Conservation (phyloP, 2,888 invertebrate species). For the Coelinius sp. region DNA sequence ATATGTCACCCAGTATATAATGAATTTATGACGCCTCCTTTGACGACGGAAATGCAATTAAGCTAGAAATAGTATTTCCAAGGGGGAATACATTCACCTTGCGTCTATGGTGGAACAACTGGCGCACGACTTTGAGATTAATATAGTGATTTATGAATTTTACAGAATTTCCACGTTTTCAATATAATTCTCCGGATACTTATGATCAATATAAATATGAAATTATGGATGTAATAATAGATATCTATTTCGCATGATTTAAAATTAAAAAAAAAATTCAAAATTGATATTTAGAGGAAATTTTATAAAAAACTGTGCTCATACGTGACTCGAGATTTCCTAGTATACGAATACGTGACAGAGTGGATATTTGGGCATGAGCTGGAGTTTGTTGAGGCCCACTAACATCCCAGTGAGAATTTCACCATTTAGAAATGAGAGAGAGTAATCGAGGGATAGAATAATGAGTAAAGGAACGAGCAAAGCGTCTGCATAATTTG, state of each 20-base stretch:
- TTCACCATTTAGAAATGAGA: constrained; percentile 8
- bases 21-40: constrained; percentile 61
- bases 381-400: not conserved
- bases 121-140: not conserved
- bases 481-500: constrained; percentile 63
- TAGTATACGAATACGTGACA: constrained; percentile 31
- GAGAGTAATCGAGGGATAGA: constrained; percentile 45
- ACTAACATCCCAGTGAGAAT: not conserved
- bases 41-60: constrained; percentile 61
- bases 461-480: constrained; percentile 54
- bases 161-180: not conserved
- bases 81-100: not conserved
- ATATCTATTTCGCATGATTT: not conserved
- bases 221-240: not conserved
- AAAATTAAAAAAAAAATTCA: not conserved
- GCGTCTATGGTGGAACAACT: not conserved
- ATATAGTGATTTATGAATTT: not conserved
- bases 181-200: not conserved
- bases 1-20: constrained; percentile 44
- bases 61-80: constrained; percentile 54
- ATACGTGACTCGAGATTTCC: constrained; percentile 33
- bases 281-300: too few relatives aligned
- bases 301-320: not conserved
- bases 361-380: constrained; percentile 21
- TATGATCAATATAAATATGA: not conserved